Evolutionary conservation across 2,113 vertebrate species (phyloP), one percentile per base, ranked within the genome.

Genomic region (Nansenia antarctica): DNA sequence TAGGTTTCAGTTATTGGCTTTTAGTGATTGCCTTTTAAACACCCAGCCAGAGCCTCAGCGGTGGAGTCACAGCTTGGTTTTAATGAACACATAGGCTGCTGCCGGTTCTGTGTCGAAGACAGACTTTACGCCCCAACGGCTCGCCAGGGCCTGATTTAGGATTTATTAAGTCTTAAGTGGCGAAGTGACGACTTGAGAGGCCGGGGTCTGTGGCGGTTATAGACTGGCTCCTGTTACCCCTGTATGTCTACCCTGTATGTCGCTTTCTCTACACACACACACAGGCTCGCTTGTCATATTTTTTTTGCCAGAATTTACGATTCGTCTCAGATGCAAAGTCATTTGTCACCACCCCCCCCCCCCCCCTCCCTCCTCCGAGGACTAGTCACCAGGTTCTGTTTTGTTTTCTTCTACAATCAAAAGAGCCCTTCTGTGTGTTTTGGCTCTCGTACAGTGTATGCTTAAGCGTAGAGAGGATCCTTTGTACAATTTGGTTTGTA

Each of bases 271-370:
- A 49, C 31, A 30, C 35, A 45, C 45, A 49, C 31, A 30, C 35
- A 8, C 24, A 20, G 12, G n/a, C 58, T 49, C 26, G 47, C 58
- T 59, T 45, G 60, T 65, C 31, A 39, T 39, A 65, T 71, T 61
- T 24, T 45, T 49, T 64, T 55, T 5, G 31, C 14, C 54, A 2
- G 2, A 63, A 65, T 72, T 81, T 71, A 67, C 9, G 57, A 73
- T 79, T 71, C 65, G 61, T 74, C 76, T 73, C 64, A 62, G 64
- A 67, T 57, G 39, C 69, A 69, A 65, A 60, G 64, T 37, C 30
- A 45, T 61, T 58, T 49, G 54, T 18, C 11, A 29, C 24, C 15
- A 6, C 8, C 15, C 9, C 42, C 42, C 39, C 39, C 39, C 42
- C 7, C 37, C 37, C 37, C 37, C n/a, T n/a, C n/a, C n/a, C 2